phyloP scores from a whole-genome alignment of 2,113 vertebrate species.

The Petrocephalus microphthalmus region DNA sequence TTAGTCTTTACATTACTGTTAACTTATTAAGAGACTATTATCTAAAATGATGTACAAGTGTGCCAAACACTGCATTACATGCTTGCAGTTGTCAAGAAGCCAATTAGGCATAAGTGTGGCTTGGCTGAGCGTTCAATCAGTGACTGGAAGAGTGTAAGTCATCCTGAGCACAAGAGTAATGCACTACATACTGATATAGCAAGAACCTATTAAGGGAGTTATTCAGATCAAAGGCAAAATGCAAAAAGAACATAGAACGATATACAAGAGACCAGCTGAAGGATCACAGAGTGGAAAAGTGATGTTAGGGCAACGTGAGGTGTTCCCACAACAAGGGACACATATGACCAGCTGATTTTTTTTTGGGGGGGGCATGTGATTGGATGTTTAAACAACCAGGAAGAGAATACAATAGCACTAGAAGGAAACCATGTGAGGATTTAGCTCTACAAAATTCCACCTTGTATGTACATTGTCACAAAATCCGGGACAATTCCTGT shows the following conservation, averaged over 20 bases:
- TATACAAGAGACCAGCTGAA: background rate
- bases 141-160: background rate
- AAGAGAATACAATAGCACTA: too few species aligned
- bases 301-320: background rate
- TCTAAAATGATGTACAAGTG: background rate
- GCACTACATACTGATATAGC: background rate
- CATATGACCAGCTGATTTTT: background rate
- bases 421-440: too few species aligned
- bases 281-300: background rate
- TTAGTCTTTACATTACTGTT: background rate
- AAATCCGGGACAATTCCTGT: too few species aligned
- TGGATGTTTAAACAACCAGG: too few species aligned
- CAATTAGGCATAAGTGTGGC: background rate
- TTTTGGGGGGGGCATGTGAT: too few species aligned
- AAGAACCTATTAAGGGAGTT: background rate
- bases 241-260: background rate
- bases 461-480: too few species aligned
- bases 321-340: background rate
- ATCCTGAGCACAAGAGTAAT: background rate
- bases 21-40: background rate
- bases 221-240: background rate
- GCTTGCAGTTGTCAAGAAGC: background rate
- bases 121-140: background rate
- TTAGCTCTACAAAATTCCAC: too few species aligned
- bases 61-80: background rate